Evolutionary conservation across 2,797 vertebrate species (phyloP).

Genomic region (Taeniopygia guttata): DNA sequence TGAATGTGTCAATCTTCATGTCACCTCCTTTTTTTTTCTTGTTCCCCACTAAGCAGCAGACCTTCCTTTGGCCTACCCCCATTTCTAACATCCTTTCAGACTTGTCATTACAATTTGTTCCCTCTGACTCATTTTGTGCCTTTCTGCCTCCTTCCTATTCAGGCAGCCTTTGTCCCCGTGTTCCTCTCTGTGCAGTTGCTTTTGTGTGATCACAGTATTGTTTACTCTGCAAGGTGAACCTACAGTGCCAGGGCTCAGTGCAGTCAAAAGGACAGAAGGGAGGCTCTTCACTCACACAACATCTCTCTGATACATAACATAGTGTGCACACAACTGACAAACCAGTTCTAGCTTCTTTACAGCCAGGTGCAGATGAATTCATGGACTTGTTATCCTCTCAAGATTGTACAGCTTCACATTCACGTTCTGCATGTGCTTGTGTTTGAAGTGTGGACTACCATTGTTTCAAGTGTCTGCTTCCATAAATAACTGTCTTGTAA

Average conservation of each 20-base stretch:
- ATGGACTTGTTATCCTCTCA: neutral
- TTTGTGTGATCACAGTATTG: neutral
- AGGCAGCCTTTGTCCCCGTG: neutral
- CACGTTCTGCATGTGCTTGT: fast-evolving
- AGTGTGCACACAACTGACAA: neutral
- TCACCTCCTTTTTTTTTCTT: neutral
- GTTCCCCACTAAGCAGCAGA: neutral
- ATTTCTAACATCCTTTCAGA: neutral
- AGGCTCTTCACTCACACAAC: neutral
- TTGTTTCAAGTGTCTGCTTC: neutral
- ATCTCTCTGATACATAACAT: neutral
- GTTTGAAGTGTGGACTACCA: neutral
- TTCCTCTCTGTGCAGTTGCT: neutral
- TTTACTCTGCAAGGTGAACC: slow-evolving; percentile 22
- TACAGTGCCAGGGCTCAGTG: neutral
- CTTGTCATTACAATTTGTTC: neutral
- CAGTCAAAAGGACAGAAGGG: neutral
- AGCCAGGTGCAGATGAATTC: neutral
- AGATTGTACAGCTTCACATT: neutral
- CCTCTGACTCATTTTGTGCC: slow-evolving; percentile 1
- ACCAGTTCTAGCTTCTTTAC: neutral
- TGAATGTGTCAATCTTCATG: neutral
- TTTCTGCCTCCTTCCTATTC: neutral
- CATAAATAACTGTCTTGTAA: neutral
- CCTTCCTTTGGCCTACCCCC: neutral